These are phyloP conservation scores for Peromyscus melanophrys DNA, from an alignment of 2,797 vertebrate species.

Conservation along the genomic window DNA sequence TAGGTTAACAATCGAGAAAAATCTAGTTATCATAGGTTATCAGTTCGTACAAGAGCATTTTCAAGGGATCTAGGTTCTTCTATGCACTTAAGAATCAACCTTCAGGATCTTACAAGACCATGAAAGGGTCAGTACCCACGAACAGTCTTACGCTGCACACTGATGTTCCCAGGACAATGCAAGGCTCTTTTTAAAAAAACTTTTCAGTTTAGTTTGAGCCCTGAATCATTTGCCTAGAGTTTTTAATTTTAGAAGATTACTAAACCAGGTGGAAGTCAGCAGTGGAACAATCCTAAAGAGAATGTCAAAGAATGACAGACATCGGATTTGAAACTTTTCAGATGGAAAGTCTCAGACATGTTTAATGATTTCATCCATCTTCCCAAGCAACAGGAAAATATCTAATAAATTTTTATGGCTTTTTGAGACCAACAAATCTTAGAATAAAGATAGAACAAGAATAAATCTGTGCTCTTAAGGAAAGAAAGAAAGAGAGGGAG, in stretches of 20 bases:
- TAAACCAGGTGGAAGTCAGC: neutral
- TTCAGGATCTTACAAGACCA: no score
- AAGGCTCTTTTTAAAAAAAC: neutral
- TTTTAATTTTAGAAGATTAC: neutral
- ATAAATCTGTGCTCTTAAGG: neutral
- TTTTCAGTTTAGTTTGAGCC: neutral
- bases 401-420: neutral
- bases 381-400: neutral
- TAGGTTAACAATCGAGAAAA: no score
- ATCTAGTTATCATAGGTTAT: no score
- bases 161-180: no score
- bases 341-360: neutral
- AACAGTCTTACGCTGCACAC: no score
- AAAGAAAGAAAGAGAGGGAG: neutral
- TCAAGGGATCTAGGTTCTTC: no score
- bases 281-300: neutral
- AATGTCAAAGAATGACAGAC: neutral
- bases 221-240: neutral
- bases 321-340: neutral
- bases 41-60: no score
- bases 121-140: no score
- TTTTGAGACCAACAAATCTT: neutral
- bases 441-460: conserved; percentile 1
- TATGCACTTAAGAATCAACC: no score
- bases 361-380: neutral